Conservation (phyloP, 2,888 invertebrate genomes). For the Lasioglossum pauxillum region DNA sequence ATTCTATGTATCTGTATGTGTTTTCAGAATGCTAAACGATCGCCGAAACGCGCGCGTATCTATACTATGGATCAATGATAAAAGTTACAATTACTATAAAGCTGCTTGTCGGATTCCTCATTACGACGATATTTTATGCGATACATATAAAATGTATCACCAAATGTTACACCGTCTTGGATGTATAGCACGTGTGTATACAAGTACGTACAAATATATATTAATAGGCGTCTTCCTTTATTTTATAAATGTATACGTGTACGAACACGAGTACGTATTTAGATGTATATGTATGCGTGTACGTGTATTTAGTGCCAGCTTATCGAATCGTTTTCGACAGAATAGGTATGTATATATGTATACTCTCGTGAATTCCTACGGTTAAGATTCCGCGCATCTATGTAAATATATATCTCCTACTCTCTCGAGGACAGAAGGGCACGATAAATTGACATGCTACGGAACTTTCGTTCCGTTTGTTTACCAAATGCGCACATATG, state of each 20-base stretch:
- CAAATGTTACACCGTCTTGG: constrained; percentile 27
- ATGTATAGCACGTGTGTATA: constrained; percentile 21
- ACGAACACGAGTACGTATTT: neutral
- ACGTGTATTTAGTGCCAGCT: neutral
- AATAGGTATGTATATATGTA: neutral
- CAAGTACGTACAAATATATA: neutral
- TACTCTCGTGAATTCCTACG: neutral
- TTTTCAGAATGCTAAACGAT: constrained; percentile 9
- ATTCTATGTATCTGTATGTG: neutral
- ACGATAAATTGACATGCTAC: constrained; percentile 27
- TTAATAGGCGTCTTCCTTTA: neutral
- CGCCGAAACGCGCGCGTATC: neutral
- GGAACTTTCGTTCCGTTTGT: constrained; percentile 34
- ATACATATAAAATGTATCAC: neutral
- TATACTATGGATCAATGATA: neutral
- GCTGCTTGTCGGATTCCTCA: constrained; percentile 16
- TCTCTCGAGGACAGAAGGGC: neutral
- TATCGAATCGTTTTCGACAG: constrained; percentile 5
- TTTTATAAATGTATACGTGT: neutral
- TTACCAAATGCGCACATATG: constrained; percentile 39
- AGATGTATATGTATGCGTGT: neutral
- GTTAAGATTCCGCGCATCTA: neutral
- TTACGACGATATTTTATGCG: constrained; percentile 23
- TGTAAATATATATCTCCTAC: neutral
- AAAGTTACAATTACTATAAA: constrained; percentile 18